Base-by-base conservation (phyloP, 2,113 vertebrate species). In the Trogon surrucura region DNA sequence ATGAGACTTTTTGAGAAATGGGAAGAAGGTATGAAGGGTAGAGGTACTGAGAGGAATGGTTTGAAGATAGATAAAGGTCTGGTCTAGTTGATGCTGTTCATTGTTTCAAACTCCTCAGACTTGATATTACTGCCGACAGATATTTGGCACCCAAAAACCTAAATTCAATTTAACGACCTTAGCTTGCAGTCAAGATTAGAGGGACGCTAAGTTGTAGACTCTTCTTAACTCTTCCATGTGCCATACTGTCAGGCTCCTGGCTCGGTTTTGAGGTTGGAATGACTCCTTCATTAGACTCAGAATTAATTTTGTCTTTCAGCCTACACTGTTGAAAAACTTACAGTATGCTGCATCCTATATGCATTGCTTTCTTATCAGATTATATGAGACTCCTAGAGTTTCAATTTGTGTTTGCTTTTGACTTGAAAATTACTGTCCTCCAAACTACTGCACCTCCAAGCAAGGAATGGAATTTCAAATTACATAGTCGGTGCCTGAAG, bases 391-490 rank as follows among this genome's bases (percentile, higher is more conserved):
- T 44, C 56, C 47, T 21, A 51, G 10, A 62, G 61, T 69, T 58
- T 94, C 85, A 26, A 36, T 36, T 66, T 61, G 30, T 73, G 51
- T 62, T 87, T 89, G 88, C 56, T 84, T 62, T 89, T 34, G n/a
- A 85, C 41, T 94, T 1, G 5, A n/a, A 84, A 91, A 73, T 57
- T 45, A 75, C 44, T 86, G 11, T 75, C 91, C 72, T 86, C 32
- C 22, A 34, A 77, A 94, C 45, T 56, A 45, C 53, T 78, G 74
- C 47, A 87, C 56, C 47, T 74, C 81, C 88, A 87, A 94, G 69
- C n/a, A 87, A 84, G 81, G 69, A 91, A 89, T 66, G 72, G 64
- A 86, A 83, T 86, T 91, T 94, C 81, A 87, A 74, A 69, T 73
- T 93, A 84, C n/a, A 50, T 53, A 65, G 34, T 44, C 86, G 27